Base-by-base conservation (phyloP, 2,888 invertebrate genomes). In the Tubiluchus corallicola region DNA sequence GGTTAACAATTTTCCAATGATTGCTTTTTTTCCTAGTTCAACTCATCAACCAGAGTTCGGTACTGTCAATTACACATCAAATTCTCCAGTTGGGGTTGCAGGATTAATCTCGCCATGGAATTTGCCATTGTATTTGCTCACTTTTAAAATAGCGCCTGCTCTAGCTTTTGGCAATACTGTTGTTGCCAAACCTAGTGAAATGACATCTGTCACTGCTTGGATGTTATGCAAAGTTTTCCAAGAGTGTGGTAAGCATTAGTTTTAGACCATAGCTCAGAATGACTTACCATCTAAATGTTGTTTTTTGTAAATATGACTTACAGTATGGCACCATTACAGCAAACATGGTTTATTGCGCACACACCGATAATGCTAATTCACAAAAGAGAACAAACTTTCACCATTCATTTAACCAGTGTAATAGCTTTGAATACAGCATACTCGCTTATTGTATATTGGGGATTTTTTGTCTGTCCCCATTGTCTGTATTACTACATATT, bases 41-140 rank as follows among this genome's bases (percentile, higher is more conserved):
- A 55, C 16, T 52, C 56, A n/a, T 47, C 49, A 2, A 46, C 53
- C 18, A 47, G 53, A 18, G 48, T 53, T 42, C 52, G 55, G 52
- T 15, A 58, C 62, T 3, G 40, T 71, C 2, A 70, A 69, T 54
- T 71, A 70, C 54, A 68, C 68, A 1, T 51, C 59, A 4, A 59
- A 64, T 38, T 56, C 61, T 37, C 67, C 71, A 4, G 59, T 70
- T 13, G 72, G 72, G 4, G 70, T 72, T 18, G 69, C 68, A 1
- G 71, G 64, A 1, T 57, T 71, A 16, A 71, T 72, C 47, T 63
- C 65, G 45, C 71, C 72, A 0, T 72, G 71, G 72, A 72, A 72
- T 55, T 60, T 72, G 1, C 72, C 72, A 0, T 53, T 72, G 18
- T 71, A 71, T 51, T 56, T 72, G 50, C 57, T 72, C 2, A 67